Conservation (phyloP, 2,113 vertebrate genomes). For the Eolophus roseicapilla region DNA sequence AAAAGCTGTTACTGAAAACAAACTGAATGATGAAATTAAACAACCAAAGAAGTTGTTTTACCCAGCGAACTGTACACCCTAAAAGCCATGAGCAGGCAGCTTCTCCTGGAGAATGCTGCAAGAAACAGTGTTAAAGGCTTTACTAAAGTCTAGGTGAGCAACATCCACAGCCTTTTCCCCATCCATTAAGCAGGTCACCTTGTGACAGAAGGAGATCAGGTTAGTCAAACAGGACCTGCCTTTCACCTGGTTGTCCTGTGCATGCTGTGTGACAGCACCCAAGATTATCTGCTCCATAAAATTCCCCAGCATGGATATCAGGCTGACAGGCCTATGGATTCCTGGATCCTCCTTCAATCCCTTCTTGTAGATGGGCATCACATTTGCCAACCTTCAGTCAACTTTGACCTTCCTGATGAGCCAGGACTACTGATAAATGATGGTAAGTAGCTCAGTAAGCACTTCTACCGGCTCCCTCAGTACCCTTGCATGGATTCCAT, state of each 20-base stretch:
- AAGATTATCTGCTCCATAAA: background rate
- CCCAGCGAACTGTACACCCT: fast-evolving
- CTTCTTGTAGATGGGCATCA: background rate
- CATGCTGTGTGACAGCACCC: background rate
- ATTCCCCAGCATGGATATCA: background rate
- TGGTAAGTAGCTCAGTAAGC: background rate
- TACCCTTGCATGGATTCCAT: background rate
- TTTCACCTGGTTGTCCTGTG: background rate
- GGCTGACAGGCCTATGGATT: background rate
- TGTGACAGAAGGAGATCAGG: background rate
- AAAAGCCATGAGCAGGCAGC: background rate
- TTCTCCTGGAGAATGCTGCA: background rate
- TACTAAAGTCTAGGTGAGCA: fast-evolving
- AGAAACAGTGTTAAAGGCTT: background rate
- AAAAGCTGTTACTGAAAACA: background rate
- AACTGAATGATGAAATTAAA: background rate
- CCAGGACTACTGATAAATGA: background rate
- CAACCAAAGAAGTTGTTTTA: too few relatives aligned
- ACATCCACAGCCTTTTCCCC: background rate
- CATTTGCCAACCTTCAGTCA: background rate
- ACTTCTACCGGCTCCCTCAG: background rate
- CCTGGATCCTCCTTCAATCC: background rate
- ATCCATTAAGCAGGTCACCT: fast-evolving
- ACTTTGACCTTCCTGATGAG: background rate
- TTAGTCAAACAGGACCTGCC: background rate